Base-by-base conservation (phyloP, 2,113 vertebrate genomes). In the Ranitomeya variabilis region DNA sequence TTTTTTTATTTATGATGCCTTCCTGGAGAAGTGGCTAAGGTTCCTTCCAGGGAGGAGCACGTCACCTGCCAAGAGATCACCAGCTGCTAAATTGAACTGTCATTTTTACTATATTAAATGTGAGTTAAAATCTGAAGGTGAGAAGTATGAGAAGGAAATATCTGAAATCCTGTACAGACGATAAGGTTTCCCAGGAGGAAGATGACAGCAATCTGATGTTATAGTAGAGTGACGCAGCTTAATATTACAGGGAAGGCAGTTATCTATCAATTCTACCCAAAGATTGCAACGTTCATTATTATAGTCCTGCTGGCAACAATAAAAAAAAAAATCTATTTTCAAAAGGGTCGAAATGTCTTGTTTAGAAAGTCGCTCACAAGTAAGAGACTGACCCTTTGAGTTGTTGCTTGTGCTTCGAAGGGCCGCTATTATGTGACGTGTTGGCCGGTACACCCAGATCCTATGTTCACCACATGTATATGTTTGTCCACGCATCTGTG, bases 61-160 rank as follows among this genome's bases (percentile, higher is more conserved):
- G 52, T 80, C 54, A 80, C 81, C 37, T 52, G 81, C 16, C 60
- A 67, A 13, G 19, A 51, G 10, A 23, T 10, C 13, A 21, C 26
- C 11, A 6, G 21, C 12, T 14, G 21, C 37, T 83, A 51, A 83
- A 83, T 83, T 83, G 62, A 83, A 67, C 62, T 83, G 62, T 83
- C 37, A 83, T 67, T 83, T 67, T 14, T 23, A 52, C 19, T 54
- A 52, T 51, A 69, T 83, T 66, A 52, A 54, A 23, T 52, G 60
- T 51, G 62, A 67, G 19, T n/a, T 67, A 7, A 69, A 5, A 83
- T 45, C 31, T 83, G 62, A 52, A 83, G 45, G 81, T 83, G 81
- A 83, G 31, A 26, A 83, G 67, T 37, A 14, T 19, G 19, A n/a
- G 64, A 83, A 9, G 18, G 80, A 37, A 51, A 81, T 59, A 31